Percentiles rank a stretch among this genome's conserved stretches.
These are phyloP conservation scores for Hirudinaria manillensis DNA, from an alignment of 2,888 invertebrate genomes.

Conservation along the genomic window DNA sequence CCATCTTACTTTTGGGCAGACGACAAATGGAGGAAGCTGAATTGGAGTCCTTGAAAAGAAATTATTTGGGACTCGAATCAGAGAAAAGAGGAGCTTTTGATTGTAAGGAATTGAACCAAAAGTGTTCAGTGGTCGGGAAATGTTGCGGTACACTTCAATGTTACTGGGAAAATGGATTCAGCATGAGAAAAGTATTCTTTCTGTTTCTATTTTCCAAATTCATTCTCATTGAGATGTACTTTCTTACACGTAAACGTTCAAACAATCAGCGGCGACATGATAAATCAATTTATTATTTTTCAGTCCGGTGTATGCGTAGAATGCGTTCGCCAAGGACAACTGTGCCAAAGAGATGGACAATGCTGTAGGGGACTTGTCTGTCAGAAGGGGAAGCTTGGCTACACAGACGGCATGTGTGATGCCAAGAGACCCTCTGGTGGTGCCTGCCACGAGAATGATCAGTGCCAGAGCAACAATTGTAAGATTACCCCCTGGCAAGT, in stretches of 20 bases:
- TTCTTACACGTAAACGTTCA: neutral
- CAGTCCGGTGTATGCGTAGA: slow-evolving; percentile 30
- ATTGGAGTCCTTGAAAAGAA: neutral
- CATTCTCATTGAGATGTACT: neutral
- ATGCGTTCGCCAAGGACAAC: slow-evolving; percentile 18
- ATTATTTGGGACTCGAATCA: neutral
- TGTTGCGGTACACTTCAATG: slow-evolving; percentile 36
- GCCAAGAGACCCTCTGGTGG: slow-evolving; percentile 22
- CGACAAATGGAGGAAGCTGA: neutral
- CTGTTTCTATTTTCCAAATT: neutral
- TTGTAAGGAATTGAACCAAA: slow-evolving; percentile 31
- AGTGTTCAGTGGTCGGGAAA: slow-evolving; percentile 32
- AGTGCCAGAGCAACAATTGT: slow-evolving; percentile 21
- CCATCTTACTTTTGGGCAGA: too few relatives aligned
- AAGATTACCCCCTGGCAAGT: neutral
- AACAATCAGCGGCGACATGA: neutral
- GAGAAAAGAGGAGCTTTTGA: slow-evolving; percentile 25
- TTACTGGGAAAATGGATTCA: slow-evolving; percentile 35
- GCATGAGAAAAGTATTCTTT: slow-evolving; percentile 29
- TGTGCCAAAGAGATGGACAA: slow-evolving; percentile 31
- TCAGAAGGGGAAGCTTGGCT: slow-evolving; percentile 25
- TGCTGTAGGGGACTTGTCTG: slow-evolving; percentile 31
- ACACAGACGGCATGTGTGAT: slow-evolving; percentile 17
- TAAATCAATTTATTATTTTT: slow-evolving; percentile 1
- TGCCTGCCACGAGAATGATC: slow-evolving; percentile 20